A percentile compares a stretch with the other conserved stretches of the same genome.
phyloP scores from a whole-genome alignment of 2,113 vertebrate genomes.

The Odocoileus hemionus region DNA sequence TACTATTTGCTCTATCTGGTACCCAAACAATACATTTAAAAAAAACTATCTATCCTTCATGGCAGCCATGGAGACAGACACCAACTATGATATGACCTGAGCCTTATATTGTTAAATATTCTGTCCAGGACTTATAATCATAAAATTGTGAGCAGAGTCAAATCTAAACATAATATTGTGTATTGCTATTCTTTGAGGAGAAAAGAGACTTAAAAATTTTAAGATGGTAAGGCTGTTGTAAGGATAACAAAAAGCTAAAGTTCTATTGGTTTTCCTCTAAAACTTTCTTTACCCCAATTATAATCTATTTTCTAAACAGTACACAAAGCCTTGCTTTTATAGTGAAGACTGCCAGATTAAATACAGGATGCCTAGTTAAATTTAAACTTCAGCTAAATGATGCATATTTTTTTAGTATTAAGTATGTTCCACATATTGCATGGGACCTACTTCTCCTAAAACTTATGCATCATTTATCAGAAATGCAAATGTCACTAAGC shows the following conservation, averaged over 20 bases:
- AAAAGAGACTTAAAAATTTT: background rate
- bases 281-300: background rate
- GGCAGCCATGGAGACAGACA: background rate
- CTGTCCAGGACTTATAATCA: background rate
- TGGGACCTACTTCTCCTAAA: background rate
- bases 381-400: conserved; percentile 16
- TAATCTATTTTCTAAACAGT: background rate
- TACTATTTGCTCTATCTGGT: background rate
- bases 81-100: background rate
- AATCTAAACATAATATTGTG: background rate
- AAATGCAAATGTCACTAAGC: background rate
- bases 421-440: background rate
- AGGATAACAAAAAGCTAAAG: background rate
- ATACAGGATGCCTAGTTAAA: background rate
- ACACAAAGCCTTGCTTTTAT: background rate
- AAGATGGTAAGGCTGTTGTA: background rate
- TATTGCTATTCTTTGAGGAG: background rate
- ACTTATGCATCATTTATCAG: background rate
- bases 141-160: background rate
- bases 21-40: background rate
- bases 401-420: background rate
- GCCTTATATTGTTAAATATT: background rate
- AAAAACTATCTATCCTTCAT: background rate
- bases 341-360: background rate
- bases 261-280: background rate